Evolutionary conservation across 2,888 invertebrate species (phyloP).

Genomic region (Branchinecta sandiegonensis): DNA sequence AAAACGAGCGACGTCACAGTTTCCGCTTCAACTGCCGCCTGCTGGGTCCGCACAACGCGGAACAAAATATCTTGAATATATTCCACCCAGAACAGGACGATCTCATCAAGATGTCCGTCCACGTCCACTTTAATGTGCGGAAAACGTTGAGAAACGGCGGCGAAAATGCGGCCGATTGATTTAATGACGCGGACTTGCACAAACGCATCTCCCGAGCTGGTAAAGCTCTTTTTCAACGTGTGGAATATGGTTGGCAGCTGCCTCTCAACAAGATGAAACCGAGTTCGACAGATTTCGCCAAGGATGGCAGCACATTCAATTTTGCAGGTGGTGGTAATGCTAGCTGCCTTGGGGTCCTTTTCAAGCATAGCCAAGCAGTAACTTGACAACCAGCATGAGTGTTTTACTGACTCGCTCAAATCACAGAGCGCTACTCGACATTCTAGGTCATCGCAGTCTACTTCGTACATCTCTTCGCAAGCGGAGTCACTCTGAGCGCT

Average conservation of each 20-base stretch:
- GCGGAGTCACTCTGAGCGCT: neutral
- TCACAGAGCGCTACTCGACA: neutral
- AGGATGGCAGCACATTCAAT: slow-evolving; percentile 12
- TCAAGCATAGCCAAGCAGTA: neutral
- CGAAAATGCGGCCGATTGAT: neutral
- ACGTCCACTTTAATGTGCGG: neutral
- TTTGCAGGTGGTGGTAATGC: neutral
- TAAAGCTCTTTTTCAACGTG: neutral
- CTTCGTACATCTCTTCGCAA: neutral
- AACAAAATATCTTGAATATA: neutral
- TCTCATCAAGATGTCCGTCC: neutral
- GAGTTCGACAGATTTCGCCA: slow-evolving; percentile 8
- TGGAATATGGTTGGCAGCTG: neutral
- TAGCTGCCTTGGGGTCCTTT: neutral
- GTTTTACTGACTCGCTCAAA: neutral
- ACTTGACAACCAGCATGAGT: neutral
- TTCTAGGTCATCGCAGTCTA: neutral
- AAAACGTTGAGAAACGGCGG: neutral
- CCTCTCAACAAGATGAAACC: slow-evolving; percentile 10
- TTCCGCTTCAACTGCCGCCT: slow-evolving; percentile 4
- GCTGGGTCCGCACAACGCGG: neutral
- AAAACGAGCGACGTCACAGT: neutral
- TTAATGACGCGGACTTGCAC: slow-evolving; percentile 5
- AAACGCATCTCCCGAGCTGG: neutral
- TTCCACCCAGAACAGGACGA: slow-evolving; percentile 5